Evolutionary conservation across 2,797 vertebrate genomes (phyloP).

Genomic region (Steatocranus sp.): DNA sequence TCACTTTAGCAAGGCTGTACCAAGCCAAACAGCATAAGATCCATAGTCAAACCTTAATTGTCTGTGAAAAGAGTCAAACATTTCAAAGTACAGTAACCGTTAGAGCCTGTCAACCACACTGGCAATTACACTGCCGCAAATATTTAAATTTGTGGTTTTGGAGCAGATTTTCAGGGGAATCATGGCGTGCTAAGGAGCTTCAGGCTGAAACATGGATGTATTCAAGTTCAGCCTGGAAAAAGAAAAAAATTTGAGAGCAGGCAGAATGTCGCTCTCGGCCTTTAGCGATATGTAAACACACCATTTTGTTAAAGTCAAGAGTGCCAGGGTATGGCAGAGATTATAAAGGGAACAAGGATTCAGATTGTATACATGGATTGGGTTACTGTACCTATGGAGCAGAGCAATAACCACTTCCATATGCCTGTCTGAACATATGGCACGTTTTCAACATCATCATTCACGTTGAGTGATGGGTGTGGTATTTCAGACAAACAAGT

Average conservation of each 20-base stretch:
- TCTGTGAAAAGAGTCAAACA: slow-evolving; percentile 68
- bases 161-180: slow-evolving; percentile 38
- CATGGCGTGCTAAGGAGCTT: slow-evolving; percentile 54
- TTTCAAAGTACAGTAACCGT: slow-evolving; percentile 60
- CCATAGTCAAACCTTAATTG: slow-evolving; percentile 60
- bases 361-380: slow-evolving; percentile 60
- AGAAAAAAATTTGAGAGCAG: neutral
- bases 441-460: slow-evolving; percentile 56
- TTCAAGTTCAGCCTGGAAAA: slow-evolving; percentile 9
- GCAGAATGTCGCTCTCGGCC: slow-evolving; percentile 37
- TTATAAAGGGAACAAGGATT: slow-evolving; percentile 51
- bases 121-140: slow-evolving; percentile 66
- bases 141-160: slow-evolving; percentile 72
- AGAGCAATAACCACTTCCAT: slow-evolving; percentile 66
- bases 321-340: slow-evolving; percentile 52
- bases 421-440: slow-evolving; percentile 50
- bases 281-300: slow-evolving; percentile 64
- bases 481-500: slow-evolving; percentile 56
- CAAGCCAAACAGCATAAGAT: slow-evolving; percentile 50
- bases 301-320: slow-evolving; percentile 51
- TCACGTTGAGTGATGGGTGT: slow-evolving; percentile 55
- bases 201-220: slow-evolving; percentile 27
- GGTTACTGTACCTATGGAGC: slow-evolving; percentile 66
- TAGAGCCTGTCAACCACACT: slow-evolving; percentile 59
- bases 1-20: slow-evolving; percentile 33